Evolutionary conservation across 2,113 vertebrate species (phyloP).

Genomic region (Helogale parvula): DNA sequence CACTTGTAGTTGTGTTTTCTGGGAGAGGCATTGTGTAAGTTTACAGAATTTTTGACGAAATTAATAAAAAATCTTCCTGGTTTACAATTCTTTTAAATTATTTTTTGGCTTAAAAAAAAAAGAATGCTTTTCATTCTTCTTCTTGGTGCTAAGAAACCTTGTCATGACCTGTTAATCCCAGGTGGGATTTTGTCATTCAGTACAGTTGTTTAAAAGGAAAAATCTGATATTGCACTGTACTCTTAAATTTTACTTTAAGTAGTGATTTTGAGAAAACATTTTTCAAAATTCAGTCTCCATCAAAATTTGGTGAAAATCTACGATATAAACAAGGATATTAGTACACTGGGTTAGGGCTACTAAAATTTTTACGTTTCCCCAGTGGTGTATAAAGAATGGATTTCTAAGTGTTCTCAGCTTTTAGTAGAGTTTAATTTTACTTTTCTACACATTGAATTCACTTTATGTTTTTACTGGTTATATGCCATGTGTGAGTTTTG

Average conservation of each 20-base stretch:
- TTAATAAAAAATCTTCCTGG: not conserved
- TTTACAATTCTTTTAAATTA: not conserved
- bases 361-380: not conserved
- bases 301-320: constrained; percentile 50
- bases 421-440: not conserved
- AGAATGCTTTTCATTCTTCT: not conserved
- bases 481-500: not conserved
- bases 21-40: not conserved
- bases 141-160: not conserved
- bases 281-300: constrained; percentile 11
- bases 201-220: not conserved
- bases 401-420: constrained; percentile 32
- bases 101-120: not conserved
- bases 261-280: not conserved
- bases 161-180: not conserved
- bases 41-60: not conserved
- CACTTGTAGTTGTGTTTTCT: not conserved
- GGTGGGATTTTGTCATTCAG: not conserved
- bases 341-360: not conserved
- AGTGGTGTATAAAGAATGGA: not conserved
- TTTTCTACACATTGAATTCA: not conserved
- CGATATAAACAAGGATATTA: not conserved
- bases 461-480: not conserved
- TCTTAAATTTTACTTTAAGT: constrained; percentile 17
- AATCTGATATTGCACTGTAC: not conserved